Evolutionary conservation across 1,140 invertebrate genomes (phyloP), one percentile per base, ranked within the genome.

Genomic region (Psix sp.): DNA sequence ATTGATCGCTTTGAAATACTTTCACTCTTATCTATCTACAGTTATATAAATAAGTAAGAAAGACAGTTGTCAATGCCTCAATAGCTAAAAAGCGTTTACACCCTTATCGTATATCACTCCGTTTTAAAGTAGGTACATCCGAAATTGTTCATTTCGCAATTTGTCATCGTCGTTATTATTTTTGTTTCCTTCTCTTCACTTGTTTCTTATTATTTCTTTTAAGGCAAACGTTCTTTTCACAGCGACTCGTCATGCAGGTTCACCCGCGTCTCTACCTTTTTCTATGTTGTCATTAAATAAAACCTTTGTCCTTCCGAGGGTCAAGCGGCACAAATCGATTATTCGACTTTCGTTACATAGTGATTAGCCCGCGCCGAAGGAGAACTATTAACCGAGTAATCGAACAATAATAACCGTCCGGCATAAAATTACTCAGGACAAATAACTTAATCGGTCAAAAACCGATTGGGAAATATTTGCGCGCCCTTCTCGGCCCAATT

Each of bases 141-240:
- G 81, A 80, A 76, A 68, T 67, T 78, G 76, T 26, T 51, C 31
- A 17, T 36, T 16, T 63, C 46, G 4, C 16, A 16, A 38, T 36
- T 33, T 45, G 11, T 21, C 3, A 11, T 68, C 54, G 20, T 68
- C 5, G 14, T 48, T 38, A 9, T 52, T 20, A 13, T 42, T 20
- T 38, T 42, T 20, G 6, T 15, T 24, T 46, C 21, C 42, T 57
- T 33, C 43, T 21, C 4, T 24, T 4, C 21, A 24, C 21, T 4
- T 24, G 7, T 24, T 24, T 24, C 21, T 24, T 24, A 4, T 24
- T 24, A 24, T 4, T 24, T 21, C 9, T 49, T 54, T 63, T 84
- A 85, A 84, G 82, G 84, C 84, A 84, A 85, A 83, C 81, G 71
- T 82, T 78, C 73, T 63, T 80, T 73, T 84, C 77, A 79, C 76